phyloP scores from a whole-genome alignment of 1,140 invertebrate species.

The Odontomachus brunneus region DNA sequence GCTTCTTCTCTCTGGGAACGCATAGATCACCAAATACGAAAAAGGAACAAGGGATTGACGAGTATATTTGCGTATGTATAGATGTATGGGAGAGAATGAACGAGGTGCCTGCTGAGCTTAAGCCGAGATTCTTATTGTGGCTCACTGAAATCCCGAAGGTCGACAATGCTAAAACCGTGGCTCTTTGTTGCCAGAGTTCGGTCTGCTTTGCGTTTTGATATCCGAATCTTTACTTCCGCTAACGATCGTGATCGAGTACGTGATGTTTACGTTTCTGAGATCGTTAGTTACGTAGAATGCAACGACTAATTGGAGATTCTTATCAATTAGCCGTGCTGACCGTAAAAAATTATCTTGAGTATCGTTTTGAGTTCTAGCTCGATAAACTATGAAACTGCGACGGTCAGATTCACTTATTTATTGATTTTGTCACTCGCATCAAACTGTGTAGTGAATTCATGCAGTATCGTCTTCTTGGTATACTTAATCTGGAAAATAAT shows the following conservation, averaged over 20 bases:
- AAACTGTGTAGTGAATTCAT: conserved; percentile 24
- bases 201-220: conserved; percentile 36
- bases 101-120: conserved; percentile 3
- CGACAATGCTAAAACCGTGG: conserved; percentile 41
- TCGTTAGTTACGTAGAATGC: conserved; percentile 28
- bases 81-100: not conserved
- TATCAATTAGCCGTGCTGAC: conserved; percentile 5
- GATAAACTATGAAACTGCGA: not conserved
- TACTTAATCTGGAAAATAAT: not conserved
- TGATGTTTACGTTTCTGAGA: conserved; percentile 3
- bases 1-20: conserved; percentile 34
- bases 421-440: conserved; percentile 11
- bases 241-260: conserved; percentile 35
- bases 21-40: conserved; percentile 19
- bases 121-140: conserved; percentile 13
- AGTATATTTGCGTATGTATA: conserved; percentile 1
- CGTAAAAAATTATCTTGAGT: conserved; percentile 6
- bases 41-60: conserved; percentile 25
- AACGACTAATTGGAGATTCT: conserved; percentile 2
- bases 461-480: not conserved
- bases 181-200: conserved; percentile 47
- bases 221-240: conserved; percentile 33
- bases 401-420: conserved; percentile 14
- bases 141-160: conserved; percentile 26
- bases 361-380: not conserved